phyloP scores from a whole-genome alignment of 2,888 invertebrate genomes.

The Phengaris alcon region DNA sequence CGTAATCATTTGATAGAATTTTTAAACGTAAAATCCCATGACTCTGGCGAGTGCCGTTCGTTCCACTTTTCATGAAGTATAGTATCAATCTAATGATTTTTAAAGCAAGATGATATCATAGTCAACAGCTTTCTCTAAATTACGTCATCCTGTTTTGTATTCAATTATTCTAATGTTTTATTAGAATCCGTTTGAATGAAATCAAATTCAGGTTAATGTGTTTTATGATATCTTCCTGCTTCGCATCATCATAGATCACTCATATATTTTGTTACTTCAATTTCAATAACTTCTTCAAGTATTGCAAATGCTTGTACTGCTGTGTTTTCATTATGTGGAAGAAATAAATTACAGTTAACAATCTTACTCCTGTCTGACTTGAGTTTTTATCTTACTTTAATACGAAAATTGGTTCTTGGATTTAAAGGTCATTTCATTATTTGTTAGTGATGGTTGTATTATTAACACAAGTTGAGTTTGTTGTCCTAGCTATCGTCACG shows the following conservation, averaged over 20 bases:
- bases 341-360: not conserved
- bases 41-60: slow-evolving; percentile 1
- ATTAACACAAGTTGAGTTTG: not conserved
- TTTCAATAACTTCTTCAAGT: not conserved
- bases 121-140: not conserved
- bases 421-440: not conserved
- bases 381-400: not conserved
- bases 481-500: slow-evolving; percentile 6
- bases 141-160: not conserved
- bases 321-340: not conserved
- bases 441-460: not conserved
- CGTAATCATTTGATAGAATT: not conserved
- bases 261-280: not conserved
- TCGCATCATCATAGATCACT: not conserved
- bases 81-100: not conserved
- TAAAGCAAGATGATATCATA: slow-evolving; percentile 2
- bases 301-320: not conserved
- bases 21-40: slow-evolving; percentile 1
- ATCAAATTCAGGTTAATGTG: not conserved
- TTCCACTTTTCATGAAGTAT: not conserved
- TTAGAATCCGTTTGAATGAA: not conserved
- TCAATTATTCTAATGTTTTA: slow-evolving; percentile 1
- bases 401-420: not conserved
- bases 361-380: not conserved
- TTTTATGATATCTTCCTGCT: slow-evolving; percentile 6